A percentile compares a stretch with the other conserved stretches of the same genome.
phyloP scores from a whole-genome alignment of 2,113 vertebrate genomes.

The Nothocercus julius region DNA sequence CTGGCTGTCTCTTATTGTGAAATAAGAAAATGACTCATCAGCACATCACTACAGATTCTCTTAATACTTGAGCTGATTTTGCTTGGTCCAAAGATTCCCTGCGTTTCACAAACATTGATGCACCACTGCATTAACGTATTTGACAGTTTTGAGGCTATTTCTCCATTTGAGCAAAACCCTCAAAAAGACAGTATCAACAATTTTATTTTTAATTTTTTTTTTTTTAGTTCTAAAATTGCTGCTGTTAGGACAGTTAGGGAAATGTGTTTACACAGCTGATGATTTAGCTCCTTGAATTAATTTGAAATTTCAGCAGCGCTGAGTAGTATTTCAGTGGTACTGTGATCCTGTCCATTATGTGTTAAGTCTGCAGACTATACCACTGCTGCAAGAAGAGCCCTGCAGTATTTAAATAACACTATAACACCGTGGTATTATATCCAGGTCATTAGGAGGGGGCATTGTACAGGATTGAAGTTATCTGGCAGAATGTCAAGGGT shows the following conservation, averaged over 20 bases:
- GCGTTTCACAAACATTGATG: not conserved
- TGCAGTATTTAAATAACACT: conserved; percentile 54
- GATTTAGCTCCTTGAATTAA: conserved; percentile 57
- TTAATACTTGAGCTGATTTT: not conserved
- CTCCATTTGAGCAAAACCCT: not conserved
- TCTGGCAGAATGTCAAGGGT: conserved; percentile 52
- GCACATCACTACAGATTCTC: not conserved
- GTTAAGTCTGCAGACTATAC: conserved; percentile 12
- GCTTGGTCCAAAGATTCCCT: not conserved
- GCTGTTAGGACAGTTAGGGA: conserved; percentile 26
- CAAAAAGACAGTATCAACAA: conserved; percentile 17
- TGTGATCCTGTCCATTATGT: conserved; percentile 36
- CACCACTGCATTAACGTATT: not conserved
- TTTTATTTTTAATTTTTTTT: not conserved
- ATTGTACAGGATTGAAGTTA: conserved; percentile 56
- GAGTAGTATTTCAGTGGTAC: conserved; percentile 56
- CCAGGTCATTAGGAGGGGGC: conserved; percentile 60
- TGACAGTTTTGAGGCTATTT: conserved; percentile 27
- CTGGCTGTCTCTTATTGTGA: not conserved
- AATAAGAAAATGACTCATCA: not conserved
- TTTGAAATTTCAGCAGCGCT: conserved; percentile 51
- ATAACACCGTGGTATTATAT: conserved; percentile 53
- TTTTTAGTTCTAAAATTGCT: not conserved
- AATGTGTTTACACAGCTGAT: conserved; percentile 23
- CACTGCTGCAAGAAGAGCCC: conserved; percentile 33